Evolutionary conservation across 2,888 invertebrate genomes (phyloP), one percentile per base, ranked within the genome.

Genomic region (Tortrix viridana): DNA sequence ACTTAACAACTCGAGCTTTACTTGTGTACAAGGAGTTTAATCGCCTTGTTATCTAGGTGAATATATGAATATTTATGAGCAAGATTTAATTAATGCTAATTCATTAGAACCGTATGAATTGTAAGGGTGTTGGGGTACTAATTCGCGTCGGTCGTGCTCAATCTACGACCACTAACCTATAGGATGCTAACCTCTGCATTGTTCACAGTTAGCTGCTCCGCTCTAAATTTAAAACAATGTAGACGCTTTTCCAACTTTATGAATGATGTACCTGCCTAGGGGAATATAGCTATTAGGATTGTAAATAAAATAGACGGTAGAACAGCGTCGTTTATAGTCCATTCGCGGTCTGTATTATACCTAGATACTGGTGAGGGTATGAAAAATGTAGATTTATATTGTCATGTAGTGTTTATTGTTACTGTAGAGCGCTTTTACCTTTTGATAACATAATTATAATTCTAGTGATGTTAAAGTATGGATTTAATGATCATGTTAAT

Each of bases 171-270:
- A 46, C 57, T 58, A 63, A 57, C 60, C 59, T 46, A 56, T 46
- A 59, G 59, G 54, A 54, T 54, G 54, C 46, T 18, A 47, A 37
- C 50, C 57, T 52, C 37, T 62, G 55, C 47, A 60, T 65, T 61
- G 64, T 62, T 63, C 60, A 73, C 74, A 74, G 75, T 74, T 80
- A 81, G 79, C 75, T 70, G 77, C 70, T 70, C 70, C 68, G 77
- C 70, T 79, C 79, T 79, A 76, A 76, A 80, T 82, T 75, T 78
- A 74, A 79, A 74, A 80, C 81, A 82, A 82, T 59, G 56, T 65
- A 62, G 69, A 67, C 69, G 69, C 68, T 70, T 74, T 74, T 74
- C 69, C 70, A 70, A 71, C 69, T 71, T 76, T 71, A 69, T 69
- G 26, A 26, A 26, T 26, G 71, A 71, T 71, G 70, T 71, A 65